These are phyloP conservation scores for Machimus atricapillus DNA, from an alignment of 2,888 invertebrate species.

Conservation along the genomic window DNA sequence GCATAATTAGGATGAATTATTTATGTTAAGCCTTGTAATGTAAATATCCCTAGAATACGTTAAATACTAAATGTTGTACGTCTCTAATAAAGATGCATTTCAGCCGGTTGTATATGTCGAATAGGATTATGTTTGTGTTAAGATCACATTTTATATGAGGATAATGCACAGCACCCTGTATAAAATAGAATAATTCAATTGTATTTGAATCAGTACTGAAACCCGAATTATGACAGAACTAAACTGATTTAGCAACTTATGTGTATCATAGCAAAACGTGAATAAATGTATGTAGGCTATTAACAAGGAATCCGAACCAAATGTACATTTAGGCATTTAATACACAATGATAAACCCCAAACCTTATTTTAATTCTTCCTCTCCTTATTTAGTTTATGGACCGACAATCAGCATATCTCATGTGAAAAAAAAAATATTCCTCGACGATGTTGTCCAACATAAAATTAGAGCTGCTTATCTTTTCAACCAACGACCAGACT, in stretches of 20 bases:
- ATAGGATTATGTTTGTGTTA: not conserved
- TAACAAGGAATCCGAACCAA: not conserved
- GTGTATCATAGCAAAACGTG: not conserved
- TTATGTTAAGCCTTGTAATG: conserved; percentile 9
- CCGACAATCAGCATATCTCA: not conserved
- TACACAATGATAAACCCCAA: not conserved
- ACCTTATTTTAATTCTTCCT: not conserved
- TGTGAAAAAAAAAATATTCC: not conserved
- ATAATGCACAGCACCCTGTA: conserved; percentile 10
- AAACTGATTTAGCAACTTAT: not conserved
- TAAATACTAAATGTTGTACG: conserved; percentile 6
- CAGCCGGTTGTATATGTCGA: conserved; percentile 2
- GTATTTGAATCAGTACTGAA: not conserved
- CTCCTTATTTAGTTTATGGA: not conserved
- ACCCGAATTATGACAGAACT: not conserved
- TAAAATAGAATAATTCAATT: not conserved
- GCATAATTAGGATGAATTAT: conserved; percentile 20
- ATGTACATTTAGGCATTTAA: not conserved
- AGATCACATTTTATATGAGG: not conserved
- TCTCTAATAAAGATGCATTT: not conserved
- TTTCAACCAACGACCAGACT: too few relatives aligned
- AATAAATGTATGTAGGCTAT: not conserved
- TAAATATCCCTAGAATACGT: conserved; percentile 14
- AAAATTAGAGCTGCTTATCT: not conserved
- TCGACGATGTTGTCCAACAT: not conserved